Conservation (phyloP, 2,113 vertebrate species). For the Ageneiosus marmoratus region DNA sequence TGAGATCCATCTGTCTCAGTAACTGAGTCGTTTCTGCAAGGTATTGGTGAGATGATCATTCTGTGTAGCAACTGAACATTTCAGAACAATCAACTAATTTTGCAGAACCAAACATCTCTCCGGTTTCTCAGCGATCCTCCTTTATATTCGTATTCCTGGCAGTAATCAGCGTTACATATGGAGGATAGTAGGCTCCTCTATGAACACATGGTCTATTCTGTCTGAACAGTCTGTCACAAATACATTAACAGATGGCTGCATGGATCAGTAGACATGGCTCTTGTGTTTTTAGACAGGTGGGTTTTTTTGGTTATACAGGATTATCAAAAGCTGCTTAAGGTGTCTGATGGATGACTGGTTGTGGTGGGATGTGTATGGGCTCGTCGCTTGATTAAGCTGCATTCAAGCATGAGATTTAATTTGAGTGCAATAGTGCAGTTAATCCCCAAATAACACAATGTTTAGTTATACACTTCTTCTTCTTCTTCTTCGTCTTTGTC, state of each 20-base stretch:
- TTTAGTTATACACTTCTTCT: too few species aligned
- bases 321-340: constrained; percentile 22
- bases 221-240: background rate
- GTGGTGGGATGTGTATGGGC: constrained; percentile 29
- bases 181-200: background rate
- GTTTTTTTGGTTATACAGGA: background rate
- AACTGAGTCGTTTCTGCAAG: background rate
- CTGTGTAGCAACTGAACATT: background rate
- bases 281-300: background rate
- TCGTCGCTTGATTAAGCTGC: constrained; percentile 38
- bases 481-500: too few species aligned
- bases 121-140: background rate
- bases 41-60: background rate
- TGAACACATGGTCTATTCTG: background rate
- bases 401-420: constrained; percentile 46
- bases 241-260: constrained; percentile 3
- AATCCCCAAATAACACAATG: constrained; percentile 46
- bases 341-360: constrained; percentile 31
- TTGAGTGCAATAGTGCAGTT: constrained; percentile 41
- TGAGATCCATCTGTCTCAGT: background rate
- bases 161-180: background rate
- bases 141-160: background rate
- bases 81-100: background rate
- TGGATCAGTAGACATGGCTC: background rate
- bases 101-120: background rate